Base-by-base conservation (phyloP, 2,113 vertebrate genomes). In the Lepus timidus region DNA sequence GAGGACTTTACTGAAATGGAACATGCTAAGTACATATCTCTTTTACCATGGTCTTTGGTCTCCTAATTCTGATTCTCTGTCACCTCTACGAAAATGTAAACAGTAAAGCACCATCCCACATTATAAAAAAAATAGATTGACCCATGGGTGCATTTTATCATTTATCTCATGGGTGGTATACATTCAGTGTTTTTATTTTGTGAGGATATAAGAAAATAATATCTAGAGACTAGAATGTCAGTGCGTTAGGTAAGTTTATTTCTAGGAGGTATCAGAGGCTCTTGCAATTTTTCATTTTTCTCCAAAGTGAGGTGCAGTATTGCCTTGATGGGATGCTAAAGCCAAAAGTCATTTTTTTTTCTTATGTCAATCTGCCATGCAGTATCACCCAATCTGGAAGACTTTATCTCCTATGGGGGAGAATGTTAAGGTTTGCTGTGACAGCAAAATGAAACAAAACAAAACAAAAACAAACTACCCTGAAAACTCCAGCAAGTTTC, bases 211-310 rank as follows among this genome's bases (percentile, higher is more conserved):
- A 97, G 96, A 97, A 97, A 96, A 95, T 92, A 84, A 88, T 89
- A 94, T 96, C 92, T 97, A 94, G 94, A 88, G 96, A 97, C 65
- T 92, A 82, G 96, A 97, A 97, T 91, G 33, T 97, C 96, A 96
- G 91, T 91, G 96, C 93, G 93, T 98, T 95, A 95, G 96, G 85
- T 94, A 97, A 68, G 64, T 97, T 92, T 92, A 96, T 95, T 83
- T 95, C 85, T 92, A 95, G 62, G 73, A 70, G 96, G 92, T 94
- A 97, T 95, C 84, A 93, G 64, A 94, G 95, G 93, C 87, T 96
- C 93, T 97, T 96, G 95, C 97, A 97, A 97, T 97, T 76, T 96
- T 96, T 97, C 91, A 96, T 97, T 98, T 97, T 94, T 95, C 94
- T 97, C 98, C 97, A 97, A 97, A 98, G 88, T 93, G 87, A 73